Conservation (phyloP, 1,140 invertebrate genomes). For the Cephus cinctus region DNA sequence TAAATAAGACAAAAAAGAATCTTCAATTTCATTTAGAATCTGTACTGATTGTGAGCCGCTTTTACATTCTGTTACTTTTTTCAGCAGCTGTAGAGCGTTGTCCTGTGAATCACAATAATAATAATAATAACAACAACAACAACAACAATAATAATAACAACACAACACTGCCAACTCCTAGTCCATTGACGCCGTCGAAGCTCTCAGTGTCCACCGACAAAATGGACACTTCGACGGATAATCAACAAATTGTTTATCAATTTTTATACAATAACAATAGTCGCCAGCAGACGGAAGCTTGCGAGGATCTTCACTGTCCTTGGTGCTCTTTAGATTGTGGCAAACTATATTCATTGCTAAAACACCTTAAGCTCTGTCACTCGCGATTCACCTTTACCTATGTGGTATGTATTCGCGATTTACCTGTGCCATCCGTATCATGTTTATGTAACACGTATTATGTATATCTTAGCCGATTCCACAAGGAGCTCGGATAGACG, state of each 20-base stretch:
- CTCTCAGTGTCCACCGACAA: conserved; percentile 39
- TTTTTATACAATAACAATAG: conserved; percentile 95
- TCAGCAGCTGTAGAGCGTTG: conserved; percentile 44
- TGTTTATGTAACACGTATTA: conserved; percentile 10
- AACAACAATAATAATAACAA: conserved; percentile 47
- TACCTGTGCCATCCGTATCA: conserved; percentile 11
- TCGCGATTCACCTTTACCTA: conserved; percentile 91
- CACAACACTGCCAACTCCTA: conserved; percentile 42
- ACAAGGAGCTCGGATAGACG: conserved; percentile 87
- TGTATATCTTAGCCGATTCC: conserved; percentile 67
- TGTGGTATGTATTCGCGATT: conserved; percentile 63
- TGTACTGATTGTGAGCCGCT: background rate
- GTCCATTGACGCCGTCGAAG: conserved; percentile 43
- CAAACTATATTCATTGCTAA: conserved; percentile 83
- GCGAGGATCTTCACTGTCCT: conserved; percentile 88
- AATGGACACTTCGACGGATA: conserved; percentile 40
- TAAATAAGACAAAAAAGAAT: background rate
- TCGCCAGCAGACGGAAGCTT: conserved; percentile 90
- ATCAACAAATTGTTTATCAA: conserved; percentile 84
- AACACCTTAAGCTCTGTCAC: conserved; percentile 92
- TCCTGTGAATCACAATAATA: conserved; percentile 38
- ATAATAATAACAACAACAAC: conserved; percentile 30
- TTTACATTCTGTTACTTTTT: conserved; percentile 16
- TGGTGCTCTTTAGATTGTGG: conserved; percentile 93
- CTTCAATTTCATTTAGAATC: background rate